These are phyloP conservation scores for Gasteruption jaculator DNA, from an alignment of 2,888 invertebrate genomes.

Conservation along the genomic window DNA sequence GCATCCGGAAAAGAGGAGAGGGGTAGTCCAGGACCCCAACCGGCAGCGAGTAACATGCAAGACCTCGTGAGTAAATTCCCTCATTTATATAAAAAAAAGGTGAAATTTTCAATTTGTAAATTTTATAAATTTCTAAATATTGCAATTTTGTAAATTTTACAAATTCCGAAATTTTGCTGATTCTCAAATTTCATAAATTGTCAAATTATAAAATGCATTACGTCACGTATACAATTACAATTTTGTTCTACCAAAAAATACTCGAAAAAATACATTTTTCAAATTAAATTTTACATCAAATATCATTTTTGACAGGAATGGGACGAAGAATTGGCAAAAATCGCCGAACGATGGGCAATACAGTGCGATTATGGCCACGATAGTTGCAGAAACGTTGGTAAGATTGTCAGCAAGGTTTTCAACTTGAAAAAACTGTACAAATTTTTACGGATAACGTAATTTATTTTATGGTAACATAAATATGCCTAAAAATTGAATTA, in stretches of 20 bases:
- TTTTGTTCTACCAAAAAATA: too few species aligned
- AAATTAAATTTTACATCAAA: not conserved
- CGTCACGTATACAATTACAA: too few species aligned
- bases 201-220: too few species aligned
- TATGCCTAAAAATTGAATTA: slow-evolving; percentile 9
- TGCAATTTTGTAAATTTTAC: too few species aligned
- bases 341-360: slow-evolving; percentile 52
- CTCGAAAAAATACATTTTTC: too few species aligned
- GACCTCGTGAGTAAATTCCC: slow-evolving; percentile 26
- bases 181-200: too few species aligned
- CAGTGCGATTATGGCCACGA: slow-evolving; percentile 50
- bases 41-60: slow-evolving; percentile 46
- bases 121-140: too few species aligned
- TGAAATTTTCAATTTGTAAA: too few species aligned
- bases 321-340: slow-evolving; percentile 44
- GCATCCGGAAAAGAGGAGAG: slow-evolving; percentile 41
- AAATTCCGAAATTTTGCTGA: too few species aligned
- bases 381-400: slow-evolving; percentile 45
- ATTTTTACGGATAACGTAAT: not conserved
- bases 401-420: slow-evolving; percentile 14
- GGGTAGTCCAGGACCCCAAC: slow-evolving; percentile 47
- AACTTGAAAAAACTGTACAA: too few species aligned
- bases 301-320: slow-evolving; percentile 25
- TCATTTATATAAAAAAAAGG: too few species aligned
- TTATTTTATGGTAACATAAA: slow-evolving; percentile 1